Base-by-base conservation (phyloP, 1,140 invertebrate genomes). In the Choristoneura fumiferana region DNA sequence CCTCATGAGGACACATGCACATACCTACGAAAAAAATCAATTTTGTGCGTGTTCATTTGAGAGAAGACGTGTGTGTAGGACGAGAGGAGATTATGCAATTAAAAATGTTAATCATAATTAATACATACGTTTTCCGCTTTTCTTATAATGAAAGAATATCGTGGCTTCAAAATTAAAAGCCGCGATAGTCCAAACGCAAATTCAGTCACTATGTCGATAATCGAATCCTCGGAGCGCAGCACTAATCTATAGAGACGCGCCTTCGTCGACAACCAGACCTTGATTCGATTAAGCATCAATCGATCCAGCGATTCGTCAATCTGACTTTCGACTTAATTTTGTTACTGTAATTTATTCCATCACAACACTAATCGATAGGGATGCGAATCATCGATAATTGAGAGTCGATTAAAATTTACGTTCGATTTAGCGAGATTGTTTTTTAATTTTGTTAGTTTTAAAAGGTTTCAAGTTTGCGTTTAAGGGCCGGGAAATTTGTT, bases 351-450 rank as follows among this genome's bases (percentile, higher is more conserved):
- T 29, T 29, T 29, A 29, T 29, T 29, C 22, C 22, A 29, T 29
- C 22, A 29, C 22, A 29, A 49, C 43, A 49, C 43, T 49, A 49
- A 49, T 49, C 43, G 43, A 49, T 12, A 49, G 43, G 18, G 43
- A 22, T 49, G 43, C 43, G 43, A 22, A 22, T 49, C 29, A 22
- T 22, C 43, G 18, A 49, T 49, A 49, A 22, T 22, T n/a, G 18
- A 49, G 9, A 49, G 43, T 29, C 43, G 40, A 12, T 49, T 33
- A 10, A 49, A 49, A 49, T 29, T 29, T 29, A 29, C 2, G n/a
- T 14, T 29, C 22, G 22, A 29, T 29, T 29, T 29, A 29, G 2
- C 22, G 22, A 29, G 22, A 29, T 49, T 22, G 10, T 17, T 4
- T 29, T 49, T 29, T 49, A 33, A 49, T 22, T 12, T 29, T 18